These are phyloP conservation scores for Peromyscus aztecus DNA, from an alignment of 2,797 vertebrate species.

Conservation along the genomic window DNA sequence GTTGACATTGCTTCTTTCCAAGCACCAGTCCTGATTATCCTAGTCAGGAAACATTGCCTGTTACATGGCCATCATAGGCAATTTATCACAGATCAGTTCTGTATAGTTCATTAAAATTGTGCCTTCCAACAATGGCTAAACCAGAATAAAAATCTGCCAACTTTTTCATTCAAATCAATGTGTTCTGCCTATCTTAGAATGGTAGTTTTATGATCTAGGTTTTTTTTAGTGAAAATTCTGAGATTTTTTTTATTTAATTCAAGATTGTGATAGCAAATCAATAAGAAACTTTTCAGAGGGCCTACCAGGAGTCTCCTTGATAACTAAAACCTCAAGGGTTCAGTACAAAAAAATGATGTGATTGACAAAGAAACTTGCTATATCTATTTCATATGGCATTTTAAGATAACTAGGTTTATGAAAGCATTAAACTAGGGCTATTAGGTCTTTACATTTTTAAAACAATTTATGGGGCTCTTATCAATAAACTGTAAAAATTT, in stretches of 20 bases:
- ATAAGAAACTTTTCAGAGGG: not conserved
- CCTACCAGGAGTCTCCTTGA: not conserved
- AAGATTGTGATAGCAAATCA: not conserved
- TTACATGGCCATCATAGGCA: not conserved
- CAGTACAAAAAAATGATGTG: not conserved
- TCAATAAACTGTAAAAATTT: not conserved
- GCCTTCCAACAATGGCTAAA: not conserved
- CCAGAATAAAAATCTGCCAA: not conserved
- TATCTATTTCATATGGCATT: not conserved
- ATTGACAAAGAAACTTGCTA: not conserved
- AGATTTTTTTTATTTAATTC: not conserved
- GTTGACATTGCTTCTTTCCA: not conserved
- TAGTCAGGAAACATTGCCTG: too few relatives aligned
- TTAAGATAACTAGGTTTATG: not conserved
- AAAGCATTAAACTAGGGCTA: not conserved
- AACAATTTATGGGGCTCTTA: not conserved
- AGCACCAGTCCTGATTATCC: not conserved
- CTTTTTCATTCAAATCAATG: not conserved
- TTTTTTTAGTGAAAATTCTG: not conserved
- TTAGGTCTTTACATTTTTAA: not conserved
- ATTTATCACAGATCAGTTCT: not conserved
- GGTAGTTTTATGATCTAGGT: not conserved
- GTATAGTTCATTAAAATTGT: not conserved
- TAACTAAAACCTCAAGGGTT: not conserved
- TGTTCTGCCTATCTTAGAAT: not conserved